These are phyloP conservation scores for Sphecodes monilicornis DNA, from an alignment of 2,888 invertebrate species.

Conservation along the genomic window DNA sequence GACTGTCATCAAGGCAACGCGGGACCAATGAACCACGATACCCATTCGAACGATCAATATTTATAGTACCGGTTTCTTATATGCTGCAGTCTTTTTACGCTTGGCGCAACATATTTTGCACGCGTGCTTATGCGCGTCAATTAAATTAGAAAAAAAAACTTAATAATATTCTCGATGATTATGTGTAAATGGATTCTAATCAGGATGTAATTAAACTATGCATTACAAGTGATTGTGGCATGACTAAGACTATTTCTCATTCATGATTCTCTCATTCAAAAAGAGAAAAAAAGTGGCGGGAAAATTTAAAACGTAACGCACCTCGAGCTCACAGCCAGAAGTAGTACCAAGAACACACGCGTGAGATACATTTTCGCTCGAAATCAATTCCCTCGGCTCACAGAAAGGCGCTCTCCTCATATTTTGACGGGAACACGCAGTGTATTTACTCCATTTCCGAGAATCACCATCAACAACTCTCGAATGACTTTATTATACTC, in stretches of 20 bases:
- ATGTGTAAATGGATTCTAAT: neutral
- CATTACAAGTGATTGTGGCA: neutral
- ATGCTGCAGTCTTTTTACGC: slow-evolving; percentile 19
- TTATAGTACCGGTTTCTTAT: slow-evolving; percentile 62
- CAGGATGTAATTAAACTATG: neutral
- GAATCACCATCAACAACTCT: slow-evolving; percentile 38
- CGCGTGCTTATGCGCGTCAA: slow-evolving; percentile 38
- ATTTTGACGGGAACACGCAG: slow-evolving; percentile 74
- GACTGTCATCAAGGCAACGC: slow-evolving; percentile 34
- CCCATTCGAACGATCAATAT: slow-evolving; percentile 47
- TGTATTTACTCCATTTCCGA: slow-evolving; percentile 59
- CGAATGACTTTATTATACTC: neutral
- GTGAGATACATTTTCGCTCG: slow-evolving; percentile 80
- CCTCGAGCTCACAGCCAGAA: slow-evolving; percentile 80
- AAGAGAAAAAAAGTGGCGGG: slow-evolving; percentile 5
- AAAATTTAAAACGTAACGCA: slow-evolving; percentile 66
- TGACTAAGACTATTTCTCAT: neutral
- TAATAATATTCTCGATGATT: neutral
- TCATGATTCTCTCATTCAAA: neutral
- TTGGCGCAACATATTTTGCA: slow-evolving; percentile 29
- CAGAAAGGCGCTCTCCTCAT: slow-evolving; percentile 81
- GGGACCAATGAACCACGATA: slow-evolving; percentile 40
- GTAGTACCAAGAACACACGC: slow-evolving; percentile 76
- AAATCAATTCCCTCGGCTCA: slow-evolving; percentile 76
- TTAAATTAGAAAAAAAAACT: neutral